A percentile compares a stretch with the other conserved stretches of the same genome.
Conservation (phyloP, 2,797 vertebrate genomes). For the Trachops cirrhosus region DNA sequence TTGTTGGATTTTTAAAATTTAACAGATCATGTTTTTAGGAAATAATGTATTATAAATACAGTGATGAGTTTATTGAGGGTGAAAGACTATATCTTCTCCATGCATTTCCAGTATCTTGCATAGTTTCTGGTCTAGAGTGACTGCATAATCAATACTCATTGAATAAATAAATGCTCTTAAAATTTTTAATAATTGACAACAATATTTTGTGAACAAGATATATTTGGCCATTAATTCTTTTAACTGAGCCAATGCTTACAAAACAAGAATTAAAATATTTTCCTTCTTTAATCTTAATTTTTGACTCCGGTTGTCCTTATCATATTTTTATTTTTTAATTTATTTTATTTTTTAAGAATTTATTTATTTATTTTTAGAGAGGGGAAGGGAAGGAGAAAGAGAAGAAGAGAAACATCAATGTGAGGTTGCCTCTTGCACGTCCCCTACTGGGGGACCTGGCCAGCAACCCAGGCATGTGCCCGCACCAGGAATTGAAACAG, state of each 20-base stretch:
- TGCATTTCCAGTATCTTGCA: not conserved
- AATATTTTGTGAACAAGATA: not conserved
- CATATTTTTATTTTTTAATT: constrained; percentile 10
- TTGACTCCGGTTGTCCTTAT: not conserved
- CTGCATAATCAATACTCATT: not conserved
- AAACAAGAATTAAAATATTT: not conserved
- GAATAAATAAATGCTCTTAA: not conserved
- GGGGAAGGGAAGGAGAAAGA: too few species aligned
- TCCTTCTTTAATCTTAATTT: constrained; percentile 8
- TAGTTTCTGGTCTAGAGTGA: not conserved
- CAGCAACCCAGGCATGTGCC: too few species aligned
- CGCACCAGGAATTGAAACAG: too few species aligned
- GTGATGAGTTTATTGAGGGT: not conserved
- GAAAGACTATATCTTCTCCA: not conserved
- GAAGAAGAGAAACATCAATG: too few species aligned
- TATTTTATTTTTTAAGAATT: too few species aligned
- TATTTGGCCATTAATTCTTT: not conserved
- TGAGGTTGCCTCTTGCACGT: too few species aligned
- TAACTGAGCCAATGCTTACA: not conserved
- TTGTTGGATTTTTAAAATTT: not conserved
- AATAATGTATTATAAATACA: constrained; percentile 1
- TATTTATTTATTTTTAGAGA: too few species aligned
- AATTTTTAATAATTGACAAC: not conserved
- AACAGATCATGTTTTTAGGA: not conserved
- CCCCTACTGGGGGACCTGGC: too few species aligned